phyloP scores from a whole-genome alignment of 2,888 invertebrate species.

The Hyles lineata region DNA sequence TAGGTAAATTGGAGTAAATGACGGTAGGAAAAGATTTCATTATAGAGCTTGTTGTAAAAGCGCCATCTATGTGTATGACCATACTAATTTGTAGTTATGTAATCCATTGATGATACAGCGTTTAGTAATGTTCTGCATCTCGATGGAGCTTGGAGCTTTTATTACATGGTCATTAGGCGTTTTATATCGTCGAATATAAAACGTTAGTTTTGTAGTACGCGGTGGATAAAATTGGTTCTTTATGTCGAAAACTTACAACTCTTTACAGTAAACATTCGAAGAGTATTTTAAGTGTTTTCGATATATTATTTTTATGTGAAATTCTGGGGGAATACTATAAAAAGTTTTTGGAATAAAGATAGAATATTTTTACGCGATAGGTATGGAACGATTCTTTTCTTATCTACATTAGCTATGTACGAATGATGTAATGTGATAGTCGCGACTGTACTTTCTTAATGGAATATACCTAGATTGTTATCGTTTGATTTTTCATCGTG shows the following conservation, averaged over 20 bases:
- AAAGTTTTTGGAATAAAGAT: not conserved
- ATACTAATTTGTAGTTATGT: not conserved
- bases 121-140: constrained; percentile 9
- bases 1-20: no score
- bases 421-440: not conserved
- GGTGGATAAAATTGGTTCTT: constrained; percentile 6
- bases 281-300: not conserved
- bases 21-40: not conserved
- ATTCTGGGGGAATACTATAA: not conserved
- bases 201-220: not conserved
- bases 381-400: not conserved
- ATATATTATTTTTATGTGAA: not conserved
- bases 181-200: constrained; percentile 18
- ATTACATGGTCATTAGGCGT: constrained; percentile 23
- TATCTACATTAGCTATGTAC: not conserved
- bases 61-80: not conserved
- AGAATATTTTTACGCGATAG: not conserved
- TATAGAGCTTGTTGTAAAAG: not conserved
- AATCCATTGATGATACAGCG: not conserved
- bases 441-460: constrained; percentile 6
- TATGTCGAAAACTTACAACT: not conserved
- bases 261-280: not conserved
- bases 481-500: not conserved
- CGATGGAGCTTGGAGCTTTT: constrained; percentile 21
- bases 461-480: not conserved